Conservation (phyloP, 1,140 invertebrate genomes). For the Lysiphlebus fabarum region DNA sequence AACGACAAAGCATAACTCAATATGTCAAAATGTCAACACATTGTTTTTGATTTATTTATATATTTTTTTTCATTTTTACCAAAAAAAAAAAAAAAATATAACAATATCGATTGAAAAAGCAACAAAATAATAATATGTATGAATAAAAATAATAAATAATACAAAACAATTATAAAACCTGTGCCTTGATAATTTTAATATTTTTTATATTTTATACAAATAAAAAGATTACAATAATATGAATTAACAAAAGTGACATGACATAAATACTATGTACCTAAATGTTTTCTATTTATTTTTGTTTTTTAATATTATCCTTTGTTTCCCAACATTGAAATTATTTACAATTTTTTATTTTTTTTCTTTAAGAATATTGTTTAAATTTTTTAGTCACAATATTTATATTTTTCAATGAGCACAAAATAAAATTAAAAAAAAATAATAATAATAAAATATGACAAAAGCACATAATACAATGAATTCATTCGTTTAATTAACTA, state of each 20-base stretch:
- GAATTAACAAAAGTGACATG: constrained; percentile 32
- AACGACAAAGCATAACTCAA: no score
- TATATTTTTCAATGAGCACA: constrained; percentile 1
- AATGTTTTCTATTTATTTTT: constrained; percentile 6
- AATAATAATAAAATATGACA: not conserved
- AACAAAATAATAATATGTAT: no score
- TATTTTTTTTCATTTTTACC: no score
- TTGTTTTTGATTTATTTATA: no score
- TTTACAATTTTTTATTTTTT: constrained; percentile 13
- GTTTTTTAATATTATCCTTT: constrained; percentile 11
- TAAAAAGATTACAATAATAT: constrained; percentile 42
- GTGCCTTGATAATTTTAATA: constrained; percentile 15
- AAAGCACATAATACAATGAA: no score
- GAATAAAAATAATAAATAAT: no score
- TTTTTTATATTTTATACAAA: constrained; percentile 45
- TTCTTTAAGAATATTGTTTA: not conserved
- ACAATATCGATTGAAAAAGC: no score
- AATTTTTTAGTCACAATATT: not conserved
- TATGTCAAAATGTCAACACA: no score
- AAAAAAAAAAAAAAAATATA: no score
- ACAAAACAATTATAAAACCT: no score
- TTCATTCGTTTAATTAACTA: no score
- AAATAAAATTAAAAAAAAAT: not conserved
- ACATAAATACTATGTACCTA: constrained; percentile 20
- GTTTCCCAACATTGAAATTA: constrained; percentile 17